phyloP scores from a whole-genome alignment of 2,888 invertebrate genomes.

The Epirrhoe tristata region DNA sequence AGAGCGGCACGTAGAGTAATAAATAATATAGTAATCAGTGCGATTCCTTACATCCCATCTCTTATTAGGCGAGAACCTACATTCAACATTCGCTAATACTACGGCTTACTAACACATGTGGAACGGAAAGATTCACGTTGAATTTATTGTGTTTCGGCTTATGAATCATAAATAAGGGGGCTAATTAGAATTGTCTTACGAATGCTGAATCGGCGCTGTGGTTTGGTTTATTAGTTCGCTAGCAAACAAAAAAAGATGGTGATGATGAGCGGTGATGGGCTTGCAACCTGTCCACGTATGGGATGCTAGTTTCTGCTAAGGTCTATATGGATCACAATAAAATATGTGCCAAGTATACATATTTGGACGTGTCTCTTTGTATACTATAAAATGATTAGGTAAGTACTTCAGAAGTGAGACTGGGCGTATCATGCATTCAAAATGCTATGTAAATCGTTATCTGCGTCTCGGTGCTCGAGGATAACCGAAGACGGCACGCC shows the following conservation, averaged over 20 bases:
- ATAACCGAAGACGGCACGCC: no score
- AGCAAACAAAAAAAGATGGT: slow-evolving; percentile 4
- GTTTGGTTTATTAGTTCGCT: slow-evolving; percentile 43
- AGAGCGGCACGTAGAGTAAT: slow-evolving; percentile 83
- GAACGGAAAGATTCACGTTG: slow-evolving; percentile 80
- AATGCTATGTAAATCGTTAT: no score
- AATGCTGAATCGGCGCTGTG: slow-evolving; percentile 54
- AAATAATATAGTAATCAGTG: slow-evolving; percentile 85
- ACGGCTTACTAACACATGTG: slow-evolving; percentile 82
- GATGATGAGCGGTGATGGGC: no score
- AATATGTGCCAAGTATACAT: no score
- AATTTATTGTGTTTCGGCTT: slow-evolving; percentile 85
- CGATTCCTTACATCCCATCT: slow-evolving; percentile 84
- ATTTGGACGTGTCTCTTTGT: no score
- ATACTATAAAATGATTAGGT: no score
- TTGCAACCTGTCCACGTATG: no score
- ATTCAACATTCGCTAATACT: slow-evolving; percentile 84
- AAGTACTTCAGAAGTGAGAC: no score
- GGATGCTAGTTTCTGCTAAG: no score
- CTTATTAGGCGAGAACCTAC: slow-evolving; percentile 83
- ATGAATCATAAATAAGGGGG: slow-evolving; percentile 84
- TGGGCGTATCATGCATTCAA: no score
- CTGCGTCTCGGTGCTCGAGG: no score
- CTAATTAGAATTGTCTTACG: slow-evolving; percentile 80
- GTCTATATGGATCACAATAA: no score